Evolutionary conservation across 2,113 vertebrate species (phyloP).

Genomic region (Lota lota): DNA sequence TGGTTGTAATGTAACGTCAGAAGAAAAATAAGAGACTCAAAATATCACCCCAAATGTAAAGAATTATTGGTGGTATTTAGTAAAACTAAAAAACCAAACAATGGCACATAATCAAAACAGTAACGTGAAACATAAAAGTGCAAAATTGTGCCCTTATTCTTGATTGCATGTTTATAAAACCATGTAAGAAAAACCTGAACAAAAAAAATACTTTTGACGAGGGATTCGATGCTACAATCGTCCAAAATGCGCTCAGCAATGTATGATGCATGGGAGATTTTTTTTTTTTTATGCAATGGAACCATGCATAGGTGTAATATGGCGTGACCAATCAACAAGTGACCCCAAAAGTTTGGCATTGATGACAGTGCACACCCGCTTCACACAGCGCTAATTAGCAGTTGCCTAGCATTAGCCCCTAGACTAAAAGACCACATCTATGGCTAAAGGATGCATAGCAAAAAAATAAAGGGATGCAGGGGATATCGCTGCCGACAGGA

Average conservation of each 20-base stretch:
- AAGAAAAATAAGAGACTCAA: too few relatives aligned
- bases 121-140: constrained; percentile 43
- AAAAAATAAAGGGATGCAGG: too few relatives aligned
- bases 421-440: too few relatives aligned
- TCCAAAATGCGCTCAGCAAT: constrained; percentile 24
- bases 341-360: not conserved
- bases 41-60: too few relatives aligned
- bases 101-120: constrained; percentile 13
- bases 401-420: too few relatives aligned
- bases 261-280: not conserved
- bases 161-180: constrained; percentile 43
- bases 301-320: too few relatives aligned
- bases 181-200: constrained; percentile 1
- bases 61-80: too few relatives aligned
- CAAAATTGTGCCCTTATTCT: constrained; percentile 59
- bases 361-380: not conserved
- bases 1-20: not conserved
- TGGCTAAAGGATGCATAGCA: too few relatives aligned
- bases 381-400: too few relatives aligned
- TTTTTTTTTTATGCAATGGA: too few relatives aligned
- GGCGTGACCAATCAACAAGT: too few relatives aligned
- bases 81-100: constrained; percentile 1
- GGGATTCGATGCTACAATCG: constrained; percentile 66
- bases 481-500: too few relatives aligned
- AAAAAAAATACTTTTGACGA: constrained; percentile 48